Evolutionary conservation across 1,140 invertebrate species (phyloP), one percentile per base, ranked within the genome.

Genomic region (Chironomus striatipennis): DNA sequence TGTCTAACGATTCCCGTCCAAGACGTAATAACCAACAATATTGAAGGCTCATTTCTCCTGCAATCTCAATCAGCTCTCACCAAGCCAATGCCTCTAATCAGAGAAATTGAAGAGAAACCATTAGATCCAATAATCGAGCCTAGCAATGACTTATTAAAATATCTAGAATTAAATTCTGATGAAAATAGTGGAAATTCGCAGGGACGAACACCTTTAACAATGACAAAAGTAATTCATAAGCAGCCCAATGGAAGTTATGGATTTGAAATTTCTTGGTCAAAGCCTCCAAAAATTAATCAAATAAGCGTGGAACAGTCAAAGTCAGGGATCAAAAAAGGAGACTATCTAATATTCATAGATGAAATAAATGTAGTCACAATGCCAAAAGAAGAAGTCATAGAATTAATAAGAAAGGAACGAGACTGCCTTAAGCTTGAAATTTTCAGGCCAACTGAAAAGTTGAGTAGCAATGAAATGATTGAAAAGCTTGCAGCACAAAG

Each of bases 231-330:
- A 77, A 77, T 91, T 73, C 83, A 85, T 8, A 81, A 88, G 42
- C 85, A 85, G 7, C 80, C 85, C 2, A 85, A 87, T 73, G 85
- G 86, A 21, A 87, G 91, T 7, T 94, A 91, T 79, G 92, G 92
- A 1, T 96, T 97, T 83, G 94, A 93, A 5, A 90, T 97, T 17
- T 90, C 94, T 0, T 96, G 94, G 91, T 94, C 92, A 4, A 89
- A 93, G 79, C 95, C 95, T 17, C 93, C 90, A n/a, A 87, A 92
- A 10, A 90, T 97, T 18, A 94, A 96, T 79, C 84, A 93, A 74
- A 92, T 96, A 1, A 89, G 91, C 0, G 93, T 92, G 4, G 93
- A 94, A 74, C 85, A 88, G 2, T 7, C 17, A 8, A 17, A 67
- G 18, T 90, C 91, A 1, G 93, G 93, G 1, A 85, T 95, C 3